Evolutionary conservation across 2,888 invertebrate genomes (phyloP).

Genomic region (Archips xylosteana): DNA sequence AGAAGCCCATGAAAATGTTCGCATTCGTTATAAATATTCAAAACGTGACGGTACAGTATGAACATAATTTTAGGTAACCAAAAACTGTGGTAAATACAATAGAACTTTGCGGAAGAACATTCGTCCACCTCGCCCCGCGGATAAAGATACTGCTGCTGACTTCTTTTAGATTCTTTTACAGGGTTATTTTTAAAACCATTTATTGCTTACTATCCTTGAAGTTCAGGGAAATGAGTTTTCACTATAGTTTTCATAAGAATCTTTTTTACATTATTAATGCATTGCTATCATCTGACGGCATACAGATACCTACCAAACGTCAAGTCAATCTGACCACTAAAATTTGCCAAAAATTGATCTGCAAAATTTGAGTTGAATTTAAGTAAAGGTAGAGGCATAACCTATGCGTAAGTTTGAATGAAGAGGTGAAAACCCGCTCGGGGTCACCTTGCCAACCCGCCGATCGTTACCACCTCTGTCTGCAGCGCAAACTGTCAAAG

Average conservation of each 20-base stretch:
- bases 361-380: not conserved
- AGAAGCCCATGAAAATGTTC: constrained; percentile 73
- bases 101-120: not conserved
- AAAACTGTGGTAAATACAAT: constrained; percentile 7
- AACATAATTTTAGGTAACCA: constrained; percentile 12
- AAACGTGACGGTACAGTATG: constrained; percentile 21
- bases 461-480: constrained; percentile 50
- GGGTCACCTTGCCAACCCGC: constrained; percentile 52
- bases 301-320: not conserved
- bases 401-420: constrained; percentile 16
- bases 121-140: not conserved
- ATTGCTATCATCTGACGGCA: not conserved
- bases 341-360: not conserved
- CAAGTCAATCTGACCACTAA: not conserved
- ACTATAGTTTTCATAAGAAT: not conserved
- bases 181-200: not conserved
- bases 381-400: not conserved
- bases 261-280: not conserved
- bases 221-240: not conserved
- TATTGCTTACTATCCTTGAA: not conserved
- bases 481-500: constrained; percentile 44
- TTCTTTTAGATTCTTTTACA: not conserved
- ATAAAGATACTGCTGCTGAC: not conserved
- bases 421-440: constrained; percentile 53
- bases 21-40: constrained; percentile 19